Conservation (phyloP, 2,888 invertebrate genomes). For the Drosophila eohydei region DNA sequence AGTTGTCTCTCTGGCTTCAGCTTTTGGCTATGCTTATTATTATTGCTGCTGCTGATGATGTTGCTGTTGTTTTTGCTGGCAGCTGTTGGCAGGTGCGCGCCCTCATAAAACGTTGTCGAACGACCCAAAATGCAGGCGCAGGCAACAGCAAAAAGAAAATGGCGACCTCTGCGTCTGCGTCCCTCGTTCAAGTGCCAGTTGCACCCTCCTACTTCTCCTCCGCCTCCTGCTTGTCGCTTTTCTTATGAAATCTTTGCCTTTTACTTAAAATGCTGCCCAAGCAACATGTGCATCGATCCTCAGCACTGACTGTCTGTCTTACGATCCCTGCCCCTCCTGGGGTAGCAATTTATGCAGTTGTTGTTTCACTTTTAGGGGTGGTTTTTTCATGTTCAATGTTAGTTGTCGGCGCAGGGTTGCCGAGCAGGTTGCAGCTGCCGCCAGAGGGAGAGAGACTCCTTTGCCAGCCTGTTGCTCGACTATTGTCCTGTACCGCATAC, state of each 20-base stretch:
- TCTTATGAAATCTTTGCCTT: slow-evolving; percentile 75
- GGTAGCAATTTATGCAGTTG: slow-evolving; percentile 75
- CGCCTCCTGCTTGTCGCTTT: slow-evolving; percentile 32
- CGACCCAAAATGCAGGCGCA: slow-evolving; percentile 58
- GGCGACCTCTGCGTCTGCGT: slow-evolving; percentile 59
- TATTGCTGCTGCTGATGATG: slow-evolving; percentile 28
- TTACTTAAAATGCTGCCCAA: slow-evolving; percentile 52
- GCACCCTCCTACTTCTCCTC: slow-evolving; percentile 38
- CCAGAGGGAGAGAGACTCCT: slow-evolving; percentile 23
- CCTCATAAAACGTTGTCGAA: slow-evolving; percentile 67
- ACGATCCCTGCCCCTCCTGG: slow-evolving; percentile 49
- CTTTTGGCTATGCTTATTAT: slow-evolving; percentile 76
- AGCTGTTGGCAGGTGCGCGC: slow-evolving; percentile 80
- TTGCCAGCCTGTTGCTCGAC: slow-evolving; percentile 48
- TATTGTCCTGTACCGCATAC: slow-evolving; percentile 25
- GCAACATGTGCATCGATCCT: slow-evolving; percentile 71
- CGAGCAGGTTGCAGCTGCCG: slow-evolving; percentile 75
- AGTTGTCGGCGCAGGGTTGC: slow-evolving; percentile 45
- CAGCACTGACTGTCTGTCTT: slow-evolving; percentile 25
- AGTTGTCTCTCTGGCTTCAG: slow-evolving; percentile 54
- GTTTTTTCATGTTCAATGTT: slow-evolving; percentile 42
- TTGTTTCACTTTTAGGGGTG: slow-evolving; percentile 73
- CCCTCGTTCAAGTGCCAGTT: slow-evolving; percentile 69
- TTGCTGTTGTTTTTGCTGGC: slow-evolving; percentile 44
- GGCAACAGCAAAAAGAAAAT: slow-evolving; percentile 54